Evolutionary conservation across 2,113 vertebrate species (phyloP), one percentile per base, ranked within the genome.

Genomic region (Serinus canaria): DNA sequence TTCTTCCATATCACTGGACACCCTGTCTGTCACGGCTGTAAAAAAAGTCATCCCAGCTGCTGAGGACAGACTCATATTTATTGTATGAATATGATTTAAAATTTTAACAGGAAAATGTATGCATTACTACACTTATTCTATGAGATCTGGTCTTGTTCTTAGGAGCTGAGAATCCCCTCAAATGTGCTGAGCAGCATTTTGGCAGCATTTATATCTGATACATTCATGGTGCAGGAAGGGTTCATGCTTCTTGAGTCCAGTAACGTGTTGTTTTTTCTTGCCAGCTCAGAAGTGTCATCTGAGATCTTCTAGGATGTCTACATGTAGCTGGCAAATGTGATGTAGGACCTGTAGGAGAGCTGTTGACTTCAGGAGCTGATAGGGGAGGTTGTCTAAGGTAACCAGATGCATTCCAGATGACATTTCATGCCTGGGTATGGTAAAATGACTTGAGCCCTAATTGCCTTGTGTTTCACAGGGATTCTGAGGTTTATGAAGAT

Each of bases 141-240:
- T 33, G n/a, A 58, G 67, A 50, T 14, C 21, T 58, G 14, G 37
- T 70, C n/a, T 58, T 83, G 13, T 18, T n/a, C 33, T 39, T 28
- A 83, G 58, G 39, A 62, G 16, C n/a, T 76, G 47, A 72, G 31
- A 63, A 49, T 33, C 18, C 11, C 27, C 52, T 86, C 19, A 76
- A 39, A 70, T 0, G 1, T 44, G 24, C 24, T 58, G 27, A 44
- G 18, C 16, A 52, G 18, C 8, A 4, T 28, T 23, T 16, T 69
- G 56, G 41, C 27, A 82, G 8, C 15, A 17, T 68, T 72, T 79
- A 14, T 50, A 41, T 37, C 47, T 0, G 0, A 8, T 31, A 11
- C 4, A 44, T 44, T 67, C 60, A n/a, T 3, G 15, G 31, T 41
- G 13, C n/a, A n/a, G 46, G 41, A 73, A 87, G 41, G 14, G 3